phyloP scores from a whole-genome alignment of 2,888 invertebrate genomes.

The Arrhopalites spinosus region DNA sequence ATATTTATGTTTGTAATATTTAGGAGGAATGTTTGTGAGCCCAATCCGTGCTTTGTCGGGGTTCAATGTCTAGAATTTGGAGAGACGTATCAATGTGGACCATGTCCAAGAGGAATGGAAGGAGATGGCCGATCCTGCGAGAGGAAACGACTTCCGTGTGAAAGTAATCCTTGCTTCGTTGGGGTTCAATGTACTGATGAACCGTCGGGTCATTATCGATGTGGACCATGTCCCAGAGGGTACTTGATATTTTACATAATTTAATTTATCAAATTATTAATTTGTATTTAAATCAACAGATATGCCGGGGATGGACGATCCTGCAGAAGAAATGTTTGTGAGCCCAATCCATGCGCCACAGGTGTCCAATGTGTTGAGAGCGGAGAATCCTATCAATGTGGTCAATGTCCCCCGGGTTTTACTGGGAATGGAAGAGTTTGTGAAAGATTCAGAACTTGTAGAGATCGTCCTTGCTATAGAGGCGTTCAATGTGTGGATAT shows the following conservation, averaged over 20 bases:
- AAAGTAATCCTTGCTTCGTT: conserved; percentile 27
- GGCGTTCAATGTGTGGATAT: conserved; percentile 57
- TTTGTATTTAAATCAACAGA: no score
- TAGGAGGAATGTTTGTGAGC: conserved; percentile 23
- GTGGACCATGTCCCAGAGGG: conserved; percentile 27
- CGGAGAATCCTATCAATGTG: conserved; percentile 16
- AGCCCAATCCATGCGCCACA: conserved; percentile 27
- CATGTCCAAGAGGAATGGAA: conserved; percentile 23
- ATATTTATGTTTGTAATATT: no score
- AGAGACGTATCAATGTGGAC: conserved; percentile 22
- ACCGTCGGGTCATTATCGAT: conserved; percentile 5
- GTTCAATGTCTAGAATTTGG: conserved; percentile 12
- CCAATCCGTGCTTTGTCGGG: conserved; percentile 31
- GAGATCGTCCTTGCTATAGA: conserved; percentile 60
- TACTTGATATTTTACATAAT: background rate
- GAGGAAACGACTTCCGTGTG: conserved; percentile 12
- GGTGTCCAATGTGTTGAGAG: conserved; percentile 18
- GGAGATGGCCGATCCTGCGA: conserved; percentile 22
- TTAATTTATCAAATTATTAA: background rate
- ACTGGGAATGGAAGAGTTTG: conserved; percentile 26
- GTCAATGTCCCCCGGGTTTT: conserved; percentile 22
- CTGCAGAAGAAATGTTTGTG: conserved; percentile 33
- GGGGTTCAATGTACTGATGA: conserved; percentile 31
- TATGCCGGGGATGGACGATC: conserved; percentile 19
- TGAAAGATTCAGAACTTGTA: conserved; percentile 3